These are phyloP conservation scores for Hemiprocne comata DNA, from an alignment of 2,113 vertebrate species.

Conservation along the genomic window DNA sequence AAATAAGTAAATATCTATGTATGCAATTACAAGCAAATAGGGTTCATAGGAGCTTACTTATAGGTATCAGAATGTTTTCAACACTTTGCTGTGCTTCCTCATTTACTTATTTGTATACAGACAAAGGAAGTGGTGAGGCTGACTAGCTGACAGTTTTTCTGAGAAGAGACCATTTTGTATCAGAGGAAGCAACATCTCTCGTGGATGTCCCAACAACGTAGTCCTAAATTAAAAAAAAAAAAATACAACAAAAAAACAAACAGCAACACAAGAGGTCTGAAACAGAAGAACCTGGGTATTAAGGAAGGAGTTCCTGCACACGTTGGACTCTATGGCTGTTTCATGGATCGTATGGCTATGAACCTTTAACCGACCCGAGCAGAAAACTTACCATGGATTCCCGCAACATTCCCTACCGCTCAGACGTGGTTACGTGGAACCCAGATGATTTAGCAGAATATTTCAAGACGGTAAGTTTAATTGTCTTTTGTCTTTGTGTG, in stretches of 20 bases:
- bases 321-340: background rate
- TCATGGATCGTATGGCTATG: background rate
- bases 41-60: background rate
- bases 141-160: conserved; percentile 77
- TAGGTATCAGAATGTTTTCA: background rate
- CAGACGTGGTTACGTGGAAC: conserved; percentile 85
- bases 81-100: conserved; percentile 70
- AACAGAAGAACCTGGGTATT: background rate
- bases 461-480: conserved; percentile 77
- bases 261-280: background rate
- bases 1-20: background rate
- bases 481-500: background rate
- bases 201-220: background rate
- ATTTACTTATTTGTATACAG: conserved; percentile 77
- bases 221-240: background rate
- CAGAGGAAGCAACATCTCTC: conserved; percentile 70
- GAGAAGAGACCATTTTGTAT: conserved; percentile 77
- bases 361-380: background rate
- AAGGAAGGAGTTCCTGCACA: background rate
- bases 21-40: background rate
- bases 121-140: conserved; percentile 84
- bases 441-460: conserved; percentile 84
- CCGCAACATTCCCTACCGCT: conserved; percentile 78
- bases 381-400: conserved; percentile 78
- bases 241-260: background rate